phyloP scores from a whole-genome alignment of 2,888 invertebrate species.

The Pasiphila rectangulata region DNA sequence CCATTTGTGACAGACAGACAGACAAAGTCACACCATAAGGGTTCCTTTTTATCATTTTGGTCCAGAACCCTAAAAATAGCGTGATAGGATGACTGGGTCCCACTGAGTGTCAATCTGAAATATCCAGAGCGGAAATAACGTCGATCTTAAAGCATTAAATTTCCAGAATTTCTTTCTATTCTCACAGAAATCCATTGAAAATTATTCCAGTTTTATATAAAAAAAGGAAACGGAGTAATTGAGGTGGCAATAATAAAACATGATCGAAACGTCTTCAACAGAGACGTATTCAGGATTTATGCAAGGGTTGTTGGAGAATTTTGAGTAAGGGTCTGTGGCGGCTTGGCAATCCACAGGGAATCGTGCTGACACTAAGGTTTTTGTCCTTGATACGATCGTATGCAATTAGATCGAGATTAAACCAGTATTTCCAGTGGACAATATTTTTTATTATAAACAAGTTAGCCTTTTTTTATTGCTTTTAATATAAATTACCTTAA shows the following conservation, averaged over 20 bases:
- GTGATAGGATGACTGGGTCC: not conserved
- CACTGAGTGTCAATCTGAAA: not conserved
- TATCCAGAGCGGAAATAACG: conserved; percentile 9
- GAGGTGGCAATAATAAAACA: conserved; percentile 31
- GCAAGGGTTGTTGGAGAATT: not conserved
- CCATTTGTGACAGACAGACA: no score
- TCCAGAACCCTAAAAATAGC: not conserved
- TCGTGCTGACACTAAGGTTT: no score
- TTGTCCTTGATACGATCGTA: no score
- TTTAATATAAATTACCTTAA: no score
- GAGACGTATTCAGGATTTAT: not conserved
- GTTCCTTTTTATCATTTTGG: not conserved
- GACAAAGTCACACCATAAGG: no score
- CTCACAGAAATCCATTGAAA: conserved; percentile 4
- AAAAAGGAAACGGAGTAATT: conserved; percentile 26
- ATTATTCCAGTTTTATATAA: conserved; percentile 15
- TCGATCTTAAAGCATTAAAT: conserved; percentile 5
- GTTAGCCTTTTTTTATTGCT: no score
- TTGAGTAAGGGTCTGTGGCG: no score
- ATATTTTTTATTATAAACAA: not conserved
- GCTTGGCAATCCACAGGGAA: no score
- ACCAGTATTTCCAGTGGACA: no score
- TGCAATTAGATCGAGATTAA: no score
- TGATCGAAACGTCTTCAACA: conserved; percentile 17
- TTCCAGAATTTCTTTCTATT: conserved; percentile 2